Evolutionary conservation across 1,140 invertebrate genomes (phyloP).

Genomic region (Megalonaias nervosa): DNA sequence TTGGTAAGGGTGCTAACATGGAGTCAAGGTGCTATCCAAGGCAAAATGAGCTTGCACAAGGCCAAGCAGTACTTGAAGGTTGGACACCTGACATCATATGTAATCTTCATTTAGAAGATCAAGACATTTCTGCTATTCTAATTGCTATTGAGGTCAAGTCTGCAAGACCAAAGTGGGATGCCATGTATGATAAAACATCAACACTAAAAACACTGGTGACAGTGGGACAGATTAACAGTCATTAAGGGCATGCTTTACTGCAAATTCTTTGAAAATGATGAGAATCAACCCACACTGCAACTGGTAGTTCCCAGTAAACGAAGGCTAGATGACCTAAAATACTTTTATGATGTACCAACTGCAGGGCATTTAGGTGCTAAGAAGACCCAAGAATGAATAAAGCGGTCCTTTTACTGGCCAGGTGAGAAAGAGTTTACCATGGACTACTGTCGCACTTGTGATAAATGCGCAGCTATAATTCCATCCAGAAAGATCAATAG

Average conservation of each 20-base stretch:
- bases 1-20: too few relatives aligned
- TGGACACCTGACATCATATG: too few relatives aligned
- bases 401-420: conserved; percentile 6
- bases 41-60: too few relatives aligned
- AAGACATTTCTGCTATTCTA: too few relatives aligned
- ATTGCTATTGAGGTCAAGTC: too few relatives aligned
- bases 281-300: background rate
- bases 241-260: conserved; percentile 8
- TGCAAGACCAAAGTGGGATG: too few relatives aligned
- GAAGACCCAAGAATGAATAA: conserved; percentile 1
- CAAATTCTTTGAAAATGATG: background rate
- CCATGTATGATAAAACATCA: too few relatives aligned
- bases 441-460: conserved; percentile 17
- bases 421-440: conserved; percentile 8
- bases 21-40: too few relatives aligned
- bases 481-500: conserved; percentile 1
- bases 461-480: conserved; percentile 23
- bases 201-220: too few relatives aligned
- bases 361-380: conserved; percentile 24
- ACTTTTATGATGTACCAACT: conserved; percentile 3
- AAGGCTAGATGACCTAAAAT: background rate
- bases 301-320: background rate
- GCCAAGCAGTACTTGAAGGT: too few relatives aligned
- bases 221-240: background rate
- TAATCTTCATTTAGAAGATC: too few relatives aligned